Evolutionary conservation across 1,140 invertebrate species (phyloP).

Genomic region (Rhysida immarginata): DNA sequence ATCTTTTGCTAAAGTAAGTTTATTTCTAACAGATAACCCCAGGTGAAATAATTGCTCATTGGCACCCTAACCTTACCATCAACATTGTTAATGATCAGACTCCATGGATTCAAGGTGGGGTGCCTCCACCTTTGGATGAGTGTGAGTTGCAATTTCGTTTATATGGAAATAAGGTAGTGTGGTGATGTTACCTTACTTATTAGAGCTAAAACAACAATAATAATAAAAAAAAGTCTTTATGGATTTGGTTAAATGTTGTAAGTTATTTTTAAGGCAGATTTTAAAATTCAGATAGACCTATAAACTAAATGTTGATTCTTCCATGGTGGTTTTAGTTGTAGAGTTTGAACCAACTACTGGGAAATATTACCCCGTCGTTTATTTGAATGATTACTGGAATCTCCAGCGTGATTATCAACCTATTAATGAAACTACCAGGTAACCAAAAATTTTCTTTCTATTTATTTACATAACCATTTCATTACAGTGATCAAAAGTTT

Average conservation of each 20-base stretch:
- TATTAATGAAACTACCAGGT: slow-evolving; percentile 68
- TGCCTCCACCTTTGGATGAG: slow-evolving; percentile 83
- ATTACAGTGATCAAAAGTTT: too few relatives aligned
- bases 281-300: too few relatives aligned
- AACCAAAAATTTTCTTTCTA: slow-evolving; percentile 22
- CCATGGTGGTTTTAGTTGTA: slow-evolving; percentile 57
- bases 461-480: slow-evolving; percentile 1
- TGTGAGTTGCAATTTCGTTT: too few relatives aligned
- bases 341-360: slow-evolving; percentile 67
- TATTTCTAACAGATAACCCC: too few relatives aligned
- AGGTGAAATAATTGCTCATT: slow-evolving; percentile 86
- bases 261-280: too few relatives aligned
- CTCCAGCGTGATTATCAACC: slow-evolving; percentile 88
- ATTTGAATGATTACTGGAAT: slow-evolving; percentile 98
- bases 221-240: too few relatives aligned
- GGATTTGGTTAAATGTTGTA: too few relatives aligned
- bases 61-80: slow-evolving; percentile 97
- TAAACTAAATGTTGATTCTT: too few relatives aligned
- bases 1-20: too few relatives aligned
- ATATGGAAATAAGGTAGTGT: too few relatives aligned
- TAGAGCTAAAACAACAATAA: too few relatives aligned
- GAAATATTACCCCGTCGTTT: slow-evolving; percentile 88
- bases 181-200: too few relatives aligned
- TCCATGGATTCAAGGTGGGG: slow-evolving; percentile 66
- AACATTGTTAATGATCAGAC: slow-evolving; percentile 91